phyloP scores from a whole-genome alignment of 2,888 invertebrate genomes.

The Lepetodrilus schrolli region DNA sequence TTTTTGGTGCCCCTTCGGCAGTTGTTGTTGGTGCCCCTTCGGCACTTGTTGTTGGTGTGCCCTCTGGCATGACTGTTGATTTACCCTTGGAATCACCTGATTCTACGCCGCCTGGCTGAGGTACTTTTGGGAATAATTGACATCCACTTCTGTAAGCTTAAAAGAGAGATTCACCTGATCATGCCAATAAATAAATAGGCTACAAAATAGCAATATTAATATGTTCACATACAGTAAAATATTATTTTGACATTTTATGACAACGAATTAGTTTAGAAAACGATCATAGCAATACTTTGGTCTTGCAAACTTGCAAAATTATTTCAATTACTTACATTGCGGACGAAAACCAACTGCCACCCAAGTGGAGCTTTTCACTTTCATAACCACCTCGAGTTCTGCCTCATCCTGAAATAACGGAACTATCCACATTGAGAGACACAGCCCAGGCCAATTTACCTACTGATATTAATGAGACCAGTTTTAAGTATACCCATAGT shows the following conservation, averaged over 20 bases:
- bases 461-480: too few species aligned
- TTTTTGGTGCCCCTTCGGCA: constrained; percentile 12
- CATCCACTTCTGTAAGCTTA: constrained; percentile 44
- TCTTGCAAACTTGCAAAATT: too few species aligned
- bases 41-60: constrained; percentile 50
- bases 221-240: too few species aligned
- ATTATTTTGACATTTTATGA: too few species aligned
- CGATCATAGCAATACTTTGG: too few species aligned
- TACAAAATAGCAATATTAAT: too few species aligned
- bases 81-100: constrained; percentile 49
- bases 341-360: constrained; percentile 91
- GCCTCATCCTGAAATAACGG: constrained; percentile 78
- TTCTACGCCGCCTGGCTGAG: constrained; percentile 34
- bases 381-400: constrained; percentile 90
- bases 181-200: too few species aligned
- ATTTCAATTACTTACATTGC: too few species aligned
- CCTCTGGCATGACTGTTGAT: background rate
- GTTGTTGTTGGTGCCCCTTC: constrained; percentile 2
- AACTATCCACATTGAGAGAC: too few species aligned
- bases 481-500: background rate
- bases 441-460: too few species aligned
- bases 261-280: too few species aligned
- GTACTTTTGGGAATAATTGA: constrained; percentile 40
- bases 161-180: too few species aligned
- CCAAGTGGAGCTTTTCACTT: constrained; percentile 91